These are phyloP conservation scores for Potorous gilbertii DNA, from an alignment of 2,797 vertebrate species.

Conservation along the genomic window DNA sequence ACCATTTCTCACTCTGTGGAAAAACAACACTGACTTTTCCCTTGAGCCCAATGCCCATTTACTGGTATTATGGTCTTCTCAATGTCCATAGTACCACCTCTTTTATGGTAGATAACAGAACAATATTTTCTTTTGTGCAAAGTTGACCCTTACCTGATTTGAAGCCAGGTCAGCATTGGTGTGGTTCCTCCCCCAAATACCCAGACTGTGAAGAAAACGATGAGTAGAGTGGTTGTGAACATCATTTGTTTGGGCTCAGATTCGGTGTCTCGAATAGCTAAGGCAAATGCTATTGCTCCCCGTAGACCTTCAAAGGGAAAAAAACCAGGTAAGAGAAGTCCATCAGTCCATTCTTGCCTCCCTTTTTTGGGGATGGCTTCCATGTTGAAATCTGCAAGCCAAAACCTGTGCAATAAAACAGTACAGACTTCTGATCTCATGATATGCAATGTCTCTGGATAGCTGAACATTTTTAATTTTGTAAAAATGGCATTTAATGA, in stretches of 20 bases:
- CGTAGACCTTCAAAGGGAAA: constrained; percentile 85
- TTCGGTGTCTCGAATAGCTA: constrained; percentile 86
- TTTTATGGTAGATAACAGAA: not conserved
- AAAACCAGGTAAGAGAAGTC: not conserved
- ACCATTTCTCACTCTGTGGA: not conserved
- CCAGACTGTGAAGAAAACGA: constrained; percentile 89
- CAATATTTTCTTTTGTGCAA: not conserved
- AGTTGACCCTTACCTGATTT: constrained; percentile 87
- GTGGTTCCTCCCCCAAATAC: constrained; percentile 87
- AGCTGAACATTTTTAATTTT: constrained; percentile 19
- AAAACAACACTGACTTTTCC: not conserved
- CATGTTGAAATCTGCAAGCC: constrained; percentile 3
- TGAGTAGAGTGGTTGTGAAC: constrained; percentile 88
- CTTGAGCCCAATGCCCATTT: not conserved
- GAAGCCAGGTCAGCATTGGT: constrained; percentile 86
- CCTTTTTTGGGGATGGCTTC: not conserved
- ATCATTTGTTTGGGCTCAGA: constrained; percentile 86
- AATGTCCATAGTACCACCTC: not conserved
- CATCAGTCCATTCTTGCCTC: not conserved
- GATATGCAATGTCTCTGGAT: not conserved
- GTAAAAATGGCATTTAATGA: constrained; percentile 1
- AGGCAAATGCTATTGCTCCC: constrained; percentile 89
- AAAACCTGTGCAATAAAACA: constrained; percentile 35
- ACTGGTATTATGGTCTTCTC: not conserved
- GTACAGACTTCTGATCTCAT: constrained; percentile 21